phyloP scores from a whole-genome alignment of 2,888 invertebrate species.

The Tromatobia lineatoria region DNA sequence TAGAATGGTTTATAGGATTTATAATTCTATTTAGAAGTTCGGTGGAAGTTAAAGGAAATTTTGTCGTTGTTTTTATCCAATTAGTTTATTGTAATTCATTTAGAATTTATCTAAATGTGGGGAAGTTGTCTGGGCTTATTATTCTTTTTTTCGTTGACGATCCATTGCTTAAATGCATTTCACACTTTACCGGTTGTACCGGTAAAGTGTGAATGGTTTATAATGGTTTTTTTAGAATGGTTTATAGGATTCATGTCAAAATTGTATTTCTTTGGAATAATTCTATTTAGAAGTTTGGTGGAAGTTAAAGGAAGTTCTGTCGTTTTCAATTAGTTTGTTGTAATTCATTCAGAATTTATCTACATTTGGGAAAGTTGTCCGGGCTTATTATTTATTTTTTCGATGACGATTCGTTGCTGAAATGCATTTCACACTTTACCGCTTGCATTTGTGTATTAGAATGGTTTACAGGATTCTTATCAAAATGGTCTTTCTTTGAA shows the following conservation, averaged over 20 bases:
- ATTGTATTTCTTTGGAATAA: too few relatives aligned
- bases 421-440: constrained; percentile 1
- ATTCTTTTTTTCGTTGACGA: not conserved
- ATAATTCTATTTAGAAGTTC: not conserved
- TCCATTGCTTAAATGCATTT: not conserved
- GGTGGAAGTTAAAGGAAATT: not conserved
- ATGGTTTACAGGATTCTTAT: not conserved
- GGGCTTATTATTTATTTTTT: too few relatives aligned
- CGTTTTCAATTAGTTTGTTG: not conserved
- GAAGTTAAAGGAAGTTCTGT: not conserved
- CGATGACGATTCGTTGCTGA: not conserved
- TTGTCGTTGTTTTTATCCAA: not conserved
- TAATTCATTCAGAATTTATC: too few relatives aligned
- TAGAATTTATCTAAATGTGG: too few relatives aligned
- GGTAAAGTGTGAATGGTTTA: too few relatives aligned
- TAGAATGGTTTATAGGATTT: not conserved
- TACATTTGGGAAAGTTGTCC: too few relatives aligned
- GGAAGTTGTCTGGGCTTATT: too few relatives aligned
- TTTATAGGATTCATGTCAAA: not conserved
- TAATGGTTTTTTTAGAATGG: too few relatives aligned
- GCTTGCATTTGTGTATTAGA: not conserved
- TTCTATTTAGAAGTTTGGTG: not conserved
- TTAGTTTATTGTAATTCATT: not conserved
- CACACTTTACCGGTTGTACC: not conserved
- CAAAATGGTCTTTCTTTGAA: too few relatives aligned